Evolutionary conservation across 2,113 vertebrate genomes (phyloP).

Genomic region (Calypte anna): DNA sequence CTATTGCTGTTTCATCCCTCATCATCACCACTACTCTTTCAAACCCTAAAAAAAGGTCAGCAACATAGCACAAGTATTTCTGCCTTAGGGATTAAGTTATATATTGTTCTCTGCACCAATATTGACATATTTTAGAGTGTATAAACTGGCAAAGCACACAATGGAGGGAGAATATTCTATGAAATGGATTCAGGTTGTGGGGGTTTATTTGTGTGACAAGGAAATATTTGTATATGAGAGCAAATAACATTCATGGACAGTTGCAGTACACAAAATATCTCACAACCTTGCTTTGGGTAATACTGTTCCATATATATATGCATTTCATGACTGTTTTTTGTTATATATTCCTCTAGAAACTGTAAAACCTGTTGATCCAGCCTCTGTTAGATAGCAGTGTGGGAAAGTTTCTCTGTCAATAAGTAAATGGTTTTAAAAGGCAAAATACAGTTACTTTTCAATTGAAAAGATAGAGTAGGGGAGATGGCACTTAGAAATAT

Average conservation of each 20-base stretch:
- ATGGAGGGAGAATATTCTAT: background rate
- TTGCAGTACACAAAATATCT: background rate
- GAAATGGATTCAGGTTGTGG: background rate
- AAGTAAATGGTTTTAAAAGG: background rate
- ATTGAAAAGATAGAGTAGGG: background rate
- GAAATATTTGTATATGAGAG: background rate
- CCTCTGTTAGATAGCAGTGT: background rate
- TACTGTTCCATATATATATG: background rate
- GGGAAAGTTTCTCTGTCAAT: background rate
- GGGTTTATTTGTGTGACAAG: background rate
- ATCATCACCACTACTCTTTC: background rate
- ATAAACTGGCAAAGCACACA: background rate
- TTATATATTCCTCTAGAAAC: background rate
- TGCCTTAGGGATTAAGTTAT: background rate
- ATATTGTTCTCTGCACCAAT: accelerated
- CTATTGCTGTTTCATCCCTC: background rate
- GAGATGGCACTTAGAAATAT: background rate
- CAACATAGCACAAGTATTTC: background rate
- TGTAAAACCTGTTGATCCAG: background rate
- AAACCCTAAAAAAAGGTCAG: background rate
- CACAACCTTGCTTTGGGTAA: background rate
- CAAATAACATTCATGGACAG: background rate
- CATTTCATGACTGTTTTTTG: background rate
- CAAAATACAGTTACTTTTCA: background rate
- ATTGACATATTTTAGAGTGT: background rate